These are phyloP conservation scores for Dendropsophus ebraccatus DNA, from an alignment of 2,113 vertebrate species.

Conservation along the genomic window DNA sequence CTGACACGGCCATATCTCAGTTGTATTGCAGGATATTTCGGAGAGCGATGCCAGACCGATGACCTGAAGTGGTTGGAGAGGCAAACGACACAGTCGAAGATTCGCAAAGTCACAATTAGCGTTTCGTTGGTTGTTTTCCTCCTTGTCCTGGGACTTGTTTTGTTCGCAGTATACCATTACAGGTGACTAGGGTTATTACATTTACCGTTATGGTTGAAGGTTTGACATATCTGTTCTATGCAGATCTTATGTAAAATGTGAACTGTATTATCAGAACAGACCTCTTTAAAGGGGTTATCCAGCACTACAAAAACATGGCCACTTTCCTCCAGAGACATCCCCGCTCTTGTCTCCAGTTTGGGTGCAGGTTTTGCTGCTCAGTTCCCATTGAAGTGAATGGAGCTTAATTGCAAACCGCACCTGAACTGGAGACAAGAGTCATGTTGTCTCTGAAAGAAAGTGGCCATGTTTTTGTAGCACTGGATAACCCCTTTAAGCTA, in stretches of 20 bases:
- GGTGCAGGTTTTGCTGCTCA: too few species aligned
- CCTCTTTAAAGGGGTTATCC: too few species aligned
- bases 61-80: constrained; percentile 90
- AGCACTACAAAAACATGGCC: too few species aligned
- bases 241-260: background rate
- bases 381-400: too few species aligned
- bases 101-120: constrained; percentile 69
- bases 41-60: constrained; percentile 88
- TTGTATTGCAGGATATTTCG: constrained; percentile 81
- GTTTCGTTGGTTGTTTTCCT: constrained; percentile 68
- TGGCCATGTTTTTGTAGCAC: too few species aligned
- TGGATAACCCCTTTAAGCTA: background rate
- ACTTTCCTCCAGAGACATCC: too few species aligned
- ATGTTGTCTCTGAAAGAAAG: too few species aligned
- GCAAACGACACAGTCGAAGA: constrained; percentile 71
- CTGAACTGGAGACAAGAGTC: too few species aligned
- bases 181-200: constrained; percentile 73
- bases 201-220: background rate
- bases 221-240: background rate
- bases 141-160: constrained; percentile 77
- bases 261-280: background rate
- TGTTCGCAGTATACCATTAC: constrained; percentile 74
- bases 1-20: constrained; percentile 65
- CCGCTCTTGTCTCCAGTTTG: too few species aligned
- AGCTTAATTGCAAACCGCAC: too few species aligned